Evolutionary conservation across 2,888 invertebrate species (phyloP).

Genomic region (Synergus laeviventris): DNA sequence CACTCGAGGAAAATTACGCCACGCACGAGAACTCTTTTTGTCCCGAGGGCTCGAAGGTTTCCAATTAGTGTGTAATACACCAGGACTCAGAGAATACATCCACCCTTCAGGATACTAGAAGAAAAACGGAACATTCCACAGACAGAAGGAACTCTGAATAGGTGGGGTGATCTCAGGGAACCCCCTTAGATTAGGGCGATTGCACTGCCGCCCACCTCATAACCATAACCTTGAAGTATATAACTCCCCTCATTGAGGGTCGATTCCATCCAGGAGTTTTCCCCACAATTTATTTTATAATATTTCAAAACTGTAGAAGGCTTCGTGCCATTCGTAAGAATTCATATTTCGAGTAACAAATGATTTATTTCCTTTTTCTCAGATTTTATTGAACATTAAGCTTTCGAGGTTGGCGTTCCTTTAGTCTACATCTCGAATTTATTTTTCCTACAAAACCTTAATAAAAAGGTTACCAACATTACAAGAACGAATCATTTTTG

Average conservation of each 20-base stretch:
- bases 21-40: constrained; percentile 45
- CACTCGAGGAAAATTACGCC: background rate
- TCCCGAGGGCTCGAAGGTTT: constrained; percentile 48
- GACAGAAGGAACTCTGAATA: constrained; percentile 31
- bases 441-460: no score
- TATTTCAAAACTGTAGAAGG: constrained; percentile 2
- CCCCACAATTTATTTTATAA: background rate
- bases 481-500: background rate
- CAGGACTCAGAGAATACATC: constrained; percentile 28
- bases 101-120: constrained; percentile 16
- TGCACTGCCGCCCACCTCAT: constrained; percentile 26
- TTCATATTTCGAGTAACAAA: background rate
- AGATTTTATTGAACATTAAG: background rate
- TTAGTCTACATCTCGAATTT: background rate
- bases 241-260: constrained; percentile 17
- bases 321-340: background rate
- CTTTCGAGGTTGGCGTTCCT: background rate
- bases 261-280: constrained; percentile 6
- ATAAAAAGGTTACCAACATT: no score
- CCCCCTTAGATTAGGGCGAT: constrained; percentile 30
- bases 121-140: constrained; percentile 28
- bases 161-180: background rate
- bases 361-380: background rate
- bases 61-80: constrained; percentile 53
- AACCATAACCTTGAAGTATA: constrained; percentile 46